Conservation (phyloP, 2,113 vertebrate genomes). For the Sialia sialis region DNA sequence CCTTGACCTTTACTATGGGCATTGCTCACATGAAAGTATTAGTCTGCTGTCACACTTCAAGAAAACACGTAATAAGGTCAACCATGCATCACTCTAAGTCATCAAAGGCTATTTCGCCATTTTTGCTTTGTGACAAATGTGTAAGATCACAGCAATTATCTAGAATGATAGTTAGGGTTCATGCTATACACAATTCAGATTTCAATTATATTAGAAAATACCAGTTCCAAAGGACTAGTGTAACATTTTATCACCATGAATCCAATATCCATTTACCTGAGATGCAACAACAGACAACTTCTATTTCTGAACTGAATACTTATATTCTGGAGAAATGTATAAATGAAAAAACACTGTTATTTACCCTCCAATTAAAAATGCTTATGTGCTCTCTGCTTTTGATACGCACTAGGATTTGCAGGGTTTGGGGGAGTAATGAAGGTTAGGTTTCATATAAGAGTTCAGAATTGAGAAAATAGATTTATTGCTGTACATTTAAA, state of each 20-base stretch:
- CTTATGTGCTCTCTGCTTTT: background rate
- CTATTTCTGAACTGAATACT: background rate
- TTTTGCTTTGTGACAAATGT: conserved; percentile 18
- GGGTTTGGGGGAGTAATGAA: background rate
- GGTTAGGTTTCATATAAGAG: background rate
- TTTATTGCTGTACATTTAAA: background rate
- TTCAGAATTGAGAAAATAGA: background rate
- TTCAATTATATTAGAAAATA: background rate
- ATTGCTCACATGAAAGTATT: conserved; percentile 24
- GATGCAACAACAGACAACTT: background rate
- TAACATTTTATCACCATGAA: background rate
- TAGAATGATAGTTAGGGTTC: background rate
- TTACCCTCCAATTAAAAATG: background rate
- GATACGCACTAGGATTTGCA: background rate
- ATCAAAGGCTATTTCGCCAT: background rate
- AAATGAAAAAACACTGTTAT: background rate
- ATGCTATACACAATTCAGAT: background rate
- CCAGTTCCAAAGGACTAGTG: background rate
- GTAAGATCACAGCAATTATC: conserved; percentile 31
- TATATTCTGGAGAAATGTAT: background rate
- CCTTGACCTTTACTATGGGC: conserved; percentile 10
- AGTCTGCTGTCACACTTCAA: conserved; percentile 22
- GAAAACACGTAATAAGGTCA: conserved; percentile 35
- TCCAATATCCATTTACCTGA: background rate
- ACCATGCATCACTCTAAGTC: background rate